A percentile compares a stretch with the other conserved stretches of the same genome.
Evolutionary conservation across 2,797 vertebrate species (phyloP).

Genomic region (Poeciliopsis paucimaculata): DNA sequence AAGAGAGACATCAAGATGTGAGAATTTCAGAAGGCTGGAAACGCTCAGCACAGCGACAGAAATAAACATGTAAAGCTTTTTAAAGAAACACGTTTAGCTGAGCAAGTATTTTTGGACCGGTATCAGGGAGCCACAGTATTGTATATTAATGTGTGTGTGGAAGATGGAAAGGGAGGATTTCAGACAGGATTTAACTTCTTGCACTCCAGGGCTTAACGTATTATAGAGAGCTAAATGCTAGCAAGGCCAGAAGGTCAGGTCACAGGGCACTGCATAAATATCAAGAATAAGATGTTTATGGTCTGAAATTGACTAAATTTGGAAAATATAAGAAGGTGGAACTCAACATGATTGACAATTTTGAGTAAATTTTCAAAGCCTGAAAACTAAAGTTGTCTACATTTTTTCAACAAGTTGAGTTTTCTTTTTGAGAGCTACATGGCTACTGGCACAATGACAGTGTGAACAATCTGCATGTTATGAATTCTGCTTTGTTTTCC

Average conservation of each 20-base stretch:
- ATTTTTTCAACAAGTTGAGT: constrained; percentile 33
- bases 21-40: constrained; percentile 55
- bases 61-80: constrained; percentile 58
- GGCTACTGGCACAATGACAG: constrained; percentile 47
- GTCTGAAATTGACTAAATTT: constrained; percentile 34
- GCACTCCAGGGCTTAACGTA: constrained; percentile 13
- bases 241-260: constrained; percentile 19
- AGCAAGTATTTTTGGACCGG: constrained; percentile 56
- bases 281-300: background rate
- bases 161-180: constrained; percentile 22
- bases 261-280: background rate
- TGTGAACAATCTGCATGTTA: constrained; percentile 50
- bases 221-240: constrained; percentile 31
- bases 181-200: constrained; percentile 13
- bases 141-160: constrained; percentile 5
- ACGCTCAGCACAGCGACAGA: constrained; percentile 31
- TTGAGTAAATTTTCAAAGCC: constrained; percentile 33
- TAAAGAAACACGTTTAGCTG: constrained; percentile 29
- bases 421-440: constrained; percentile 52
- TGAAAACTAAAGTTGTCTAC: constrained; percentile 47
- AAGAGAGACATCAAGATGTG: constrained; percentile 54
- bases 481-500: constrained; percentile 9
- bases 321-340: constrained; percentile 33
- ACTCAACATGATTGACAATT: constrained; percentile 29
- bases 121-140: constrained; percentile 7